Evolutionary conservation across 2,113 vertebrate genomes (phyloP).

Genomic region (Clupea harengus): DNA sequence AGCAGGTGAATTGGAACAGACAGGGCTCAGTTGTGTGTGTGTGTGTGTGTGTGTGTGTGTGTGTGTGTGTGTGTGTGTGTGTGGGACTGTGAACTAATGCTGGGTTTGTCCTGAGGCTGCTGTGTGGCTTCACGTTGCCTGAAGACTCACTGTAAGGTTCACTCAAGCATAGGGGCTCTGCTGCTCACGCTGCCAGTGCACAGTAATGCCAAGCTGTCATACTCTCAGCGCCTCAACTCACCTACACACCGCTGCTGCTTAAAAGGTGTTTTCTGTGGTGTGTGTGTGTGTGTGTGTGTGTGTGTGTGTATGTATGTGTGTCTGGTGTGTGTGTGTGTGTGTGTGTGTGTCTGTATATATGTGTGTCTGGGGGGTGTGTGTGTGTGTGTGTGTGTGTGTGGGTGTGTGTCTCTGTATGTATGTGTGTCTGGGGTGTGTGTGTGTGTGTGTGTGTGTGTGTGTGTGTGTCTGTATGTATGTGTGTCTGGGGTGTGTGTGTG

Average conservation of each 20-base stretch:
- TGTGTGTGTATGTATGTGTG: neutral
- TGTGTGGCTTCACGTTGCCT: constrained; percentile 5
- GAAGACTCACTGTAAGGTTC: constrained; percentile 26
- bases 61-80: constrained; percentile 2
- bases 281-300: constrained; percentile 15
- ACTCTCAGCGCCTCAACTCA: neutral
- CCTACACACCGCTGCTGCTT: neutral
- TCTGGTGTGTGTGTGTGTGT: neutral
- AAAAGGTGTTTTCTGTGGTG: no score
- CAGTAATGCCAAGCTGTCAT: constrained; percentile 19
- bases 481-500: constrained; percentile 3
- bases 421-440: no score
- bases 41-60: neutral
- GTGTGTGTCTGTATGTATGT: neutral
- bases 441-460: constrained; percentile 13
- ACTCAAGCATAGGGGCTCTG: constrained; percentile 23
- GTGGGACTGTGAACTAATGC: neutral
- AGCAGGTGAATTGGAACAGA: neutral
- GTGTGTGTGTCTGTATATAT: neutral
- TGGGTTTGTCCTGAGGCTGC: neutral
- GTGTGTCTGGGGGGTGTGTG: neutral
- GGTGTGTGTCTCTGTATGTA: no score
- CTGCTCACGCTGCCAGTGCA: constrained; percentile 9
- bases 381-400: neutral
- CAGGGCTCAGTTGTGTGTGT: neutral